phyloP scores from a whole-genome alignment of 2,113 vertebrate genomes.

The Platichthys stellatus region DNA sequence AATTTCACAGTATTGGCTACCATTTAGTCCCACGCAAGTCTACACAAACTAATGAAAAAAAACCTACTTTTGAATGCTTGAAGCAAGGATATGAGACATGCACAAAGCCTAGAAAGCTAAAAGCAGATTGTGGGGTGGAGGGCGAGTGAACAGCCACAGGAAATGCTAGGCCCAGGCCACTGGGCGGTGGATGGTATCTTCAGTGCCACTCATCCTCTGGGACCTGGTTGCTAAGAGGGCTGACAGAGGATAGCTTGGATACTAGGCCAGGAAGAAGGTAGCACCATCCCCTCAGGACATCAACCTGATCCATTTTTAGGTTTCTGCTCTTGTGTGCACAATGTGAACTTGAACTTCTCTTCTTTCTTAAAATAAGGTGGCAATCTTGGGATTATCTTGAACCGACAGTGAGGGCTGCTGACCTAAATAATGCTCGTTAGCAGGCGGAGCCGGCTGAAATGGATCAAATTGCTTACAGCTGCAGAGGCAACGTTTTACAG shows the following conservation, averaged over 20 bases:
- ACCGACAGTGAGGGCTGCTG: constrained; percentile 67
- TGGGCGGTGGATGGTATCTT: constrained; percentile 69
- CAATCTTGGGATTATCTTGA: constrained; percentile 83
- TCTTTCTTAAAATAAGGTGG: constrained; percentile 83
- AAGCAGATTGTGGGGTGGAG: constrained; percentile 60
- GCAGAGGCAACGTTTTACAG: constrained; percentile 27
- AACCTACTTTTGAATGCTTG: constrained; percentile 51
- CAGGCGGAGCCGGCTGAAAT: constrained; percentile 52
- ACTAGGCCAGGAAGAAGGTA: constrained; percentile 62
- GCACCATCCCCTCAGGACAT: constrained; percentile 60
- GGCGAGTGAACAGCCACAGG: constrained; percentile 67
- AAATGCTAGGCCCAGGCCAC: constrained; percentile 48
- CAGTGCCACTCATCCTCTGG: constrained; percentile 78
- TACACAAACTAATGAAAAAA: constrained; percentile 47
- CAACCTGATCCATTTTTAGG: constrained; percentile 80
- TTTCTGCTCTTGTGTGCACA: constrained; percentile 67
- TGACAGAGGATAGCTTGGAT: constrained; percentile 34
- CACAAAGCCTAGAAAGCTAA: constrained; percentile 72
- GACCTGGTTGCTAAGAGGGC: constrained; percentile 35
- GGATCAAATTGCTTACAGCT: constrained; percentile 55
- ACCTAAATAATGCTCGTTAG: constrained; percentile 75
- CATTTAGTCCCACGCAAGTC: background rate
- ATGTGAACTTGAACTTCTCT: constrained; percentile 81
- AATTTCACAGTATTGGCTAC: constrained; percentile 3
- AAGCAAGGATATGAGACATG: constrained; percentile 73